phyloP scores from a whole-genome alignment of 1,140 invertebrate genomes.

The Lordiphosa clarofinis region DNA sequence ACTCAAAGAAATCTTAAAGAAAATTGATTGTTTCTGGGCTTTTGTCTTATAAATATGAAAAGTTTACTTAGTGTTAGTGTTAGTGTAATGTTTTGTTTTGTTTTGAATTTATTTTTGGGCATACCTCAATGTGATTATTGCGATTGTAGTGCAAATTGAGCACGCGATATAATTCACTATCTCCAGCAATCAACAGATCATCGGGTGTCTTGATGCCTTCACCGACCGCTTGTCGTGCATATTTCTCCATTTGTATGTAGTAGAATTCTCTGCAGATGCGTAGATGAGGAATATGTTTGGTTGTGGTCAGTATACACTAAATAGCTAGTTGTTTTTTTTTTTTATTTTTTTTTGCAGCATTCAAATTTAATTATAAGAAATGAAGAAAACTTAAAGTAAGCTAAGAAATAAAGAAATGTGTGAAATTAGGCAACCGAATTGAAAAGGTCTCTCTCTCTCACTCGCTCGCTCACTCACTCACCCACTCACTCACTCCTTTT shows the following conservation, averaged over 20 bases:
- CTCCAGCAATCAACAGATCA: slow-evolving; percentile 94
- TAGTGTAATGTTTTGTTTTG: slow-evolving; percentile 2
- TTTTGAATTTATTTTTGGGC: slow-evolving; percentile 43
- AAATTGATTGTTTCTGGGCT: too few relatives aligned
- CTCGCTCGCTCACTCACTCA: slow-evolving; percentile 4
- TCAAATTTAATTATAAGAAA: slow-evolving; percentile 60
- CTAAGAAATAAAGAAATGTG: slow-evolving; percentile 15
- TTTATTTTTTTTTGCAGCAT: slow-evolving; percentile 50
- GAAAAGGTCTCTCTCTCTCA: slow-evolving; percentile 25
- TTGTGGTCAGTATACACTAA: slow-evolving; percentile 63
- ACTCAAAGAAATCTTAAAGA: too few relatives aligned
- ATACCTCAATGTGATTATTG: slow-evolving; percentile 99
- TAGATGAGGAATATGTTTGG: slow-evolving; percentile 76
- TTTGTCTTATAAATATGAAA: too few relatives aligned
- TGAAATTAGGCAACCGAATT: slow-evolving; percentile 46
- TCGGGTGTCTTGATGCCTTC: slow-evolving; percentile 96
- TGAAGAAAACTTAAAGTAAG: slow-evolving; percentile 18
- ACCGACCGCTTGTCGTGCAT: slow-evolving; percentile 97
- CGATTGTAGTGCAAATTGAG: slow-evolving; percentile 99
- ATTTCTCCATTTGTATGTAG: slow-evolving; percentile 99
- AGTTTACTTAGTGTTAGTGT: slow-evolving; percentile 27
- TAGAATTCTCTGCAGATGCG: slow-evolving; percentile 97
- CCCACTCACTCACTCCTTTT: slow-evolving; percentile 17
- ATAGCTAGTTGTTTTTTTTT: slow-evolving; percentile 35
- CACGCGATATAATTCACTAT: slow-evolving; percentile 98